Evolutionary conservation across 1,140 invertebrate genomes (phyloP).

Genomic region (Acromyrmex charruanus): DNA sequence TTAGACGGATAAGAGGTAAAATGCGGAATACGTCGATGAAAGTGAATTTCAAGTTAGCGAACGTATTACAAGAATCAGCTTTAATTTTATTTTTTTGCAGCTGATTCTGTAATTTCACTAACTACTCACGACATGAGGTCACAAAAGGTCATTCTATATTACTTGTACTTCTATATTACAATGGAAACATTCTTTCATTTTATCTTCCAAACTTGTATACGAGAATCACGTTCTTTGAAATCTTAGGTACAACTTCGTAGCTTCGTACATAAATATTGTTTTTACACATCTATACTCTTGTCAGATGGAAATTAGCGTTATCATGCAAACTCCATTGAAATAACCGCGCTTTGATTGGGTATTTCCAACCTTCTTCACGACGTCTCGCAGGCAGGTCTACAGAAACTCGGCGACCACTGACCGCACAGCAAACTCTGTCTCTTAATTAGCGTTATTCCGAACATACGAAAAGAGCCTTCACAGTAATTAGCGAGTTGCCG

Average conservation of each 20-base stretch:
- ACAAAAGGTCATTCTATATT: neutral
- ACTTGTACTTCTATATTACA: neutral
- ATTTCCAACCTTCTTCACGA: neutral
- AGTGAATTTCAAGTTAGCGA: neutral
- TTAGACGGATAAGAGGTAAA: neutral
- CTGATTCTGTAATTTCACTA: neutral
- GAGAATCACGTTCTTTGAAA: neutral
- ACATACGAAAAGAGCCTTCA: slow-evolving; percentile 26
- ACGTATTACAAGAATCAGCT: neutral
- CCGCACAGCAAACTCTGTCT: slow-evolving; percentile 33
- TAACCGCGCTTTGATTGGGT: slow-evolving; percentile 48
- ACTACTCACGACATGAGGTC: neutral
- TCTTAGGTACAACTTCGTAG: neutral
- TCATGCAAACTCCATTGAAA: slow-evolving; percentile 43
- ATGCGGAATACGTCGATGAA: neutral
- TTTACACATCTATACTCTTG: slow-evolving; percentile 31
- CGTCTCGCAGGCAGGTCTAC: neutral
- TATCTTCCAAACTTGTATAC: neutral
- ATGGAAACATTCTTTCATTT: neutral
- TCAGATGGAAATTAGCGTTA: slow-evolving; percentile 55
- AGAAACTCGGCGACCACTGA: slow-evolving; percentile 45
- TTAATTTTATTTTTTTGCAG: neutral
- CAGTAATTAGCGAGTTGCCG: slow-evolving; percentile 56
- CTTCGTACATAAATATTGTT: neutral
- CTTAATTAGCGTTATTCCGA: slow-evolving; percentile 66